Base-by-base conservation (phyloP, 1,140 invertebrate genomes). In the Akabosia matsudoensis region DNA sequence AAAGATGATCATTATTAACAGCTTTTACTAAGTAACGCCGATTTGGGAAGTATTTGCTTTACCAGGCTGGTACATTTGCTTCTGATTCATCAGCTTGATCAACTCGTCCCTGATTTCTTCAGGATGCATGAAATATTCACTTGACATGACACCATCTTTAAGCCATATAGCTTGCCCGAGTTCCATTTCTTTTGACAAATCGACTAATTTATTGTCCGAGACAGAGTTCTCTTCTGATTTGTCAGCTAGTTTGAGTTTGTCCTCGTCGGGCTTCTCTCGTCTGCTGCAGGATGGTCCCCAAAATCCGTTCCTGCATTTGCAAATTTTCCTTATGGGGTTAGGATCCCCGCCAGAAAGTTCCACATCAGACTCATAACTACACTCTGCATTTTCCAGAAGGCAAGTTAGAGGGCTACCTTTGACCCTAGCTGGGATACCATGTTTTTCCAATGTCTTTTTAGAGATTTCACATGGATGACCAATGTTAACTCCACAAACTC, bases 61-160 rank as follows among this genome's bases (percentile, higher is more conserved):
- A 56, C 54, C 54, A n/a, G 54, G 54, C 14, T 13, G 54, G 24
- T 56, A 56, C 54, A 56, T 56, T 56, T 10, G 13, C 54, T 56
- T 22, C 22, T 56, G 4, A 10, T 56, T 56, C 54, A 56, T 56
- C 10, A 56, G n/a, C 54, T 56, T 22, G 14, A 56, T 24, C 10
- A 56, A 22, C 4, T 13, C 10, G 24, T 56, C 54, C 24, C 22
- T 56, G 54, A 56, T 56, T 22, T 56, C 10, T 56, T 56, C 54
- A 10, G 54, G 54, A 22, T 56, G 54, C 54, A 56, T 56, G 24
- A 56, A 56, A 56, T 56, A 56, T 56, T 56, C 54, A 16, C 54
- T 22, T n/a, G 22, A 24, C 4, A 22, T 22, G 3, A 16, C 22
- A 16, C 3, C 3, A 56, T 56, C 54, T 13, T 56, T 10, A 3